Percentiles rank a stretch among this genome's conserved stretches.
Conservation (phyloP, 1,140 invertebrate genomes). For the Adelges cooleyi region DNA sequence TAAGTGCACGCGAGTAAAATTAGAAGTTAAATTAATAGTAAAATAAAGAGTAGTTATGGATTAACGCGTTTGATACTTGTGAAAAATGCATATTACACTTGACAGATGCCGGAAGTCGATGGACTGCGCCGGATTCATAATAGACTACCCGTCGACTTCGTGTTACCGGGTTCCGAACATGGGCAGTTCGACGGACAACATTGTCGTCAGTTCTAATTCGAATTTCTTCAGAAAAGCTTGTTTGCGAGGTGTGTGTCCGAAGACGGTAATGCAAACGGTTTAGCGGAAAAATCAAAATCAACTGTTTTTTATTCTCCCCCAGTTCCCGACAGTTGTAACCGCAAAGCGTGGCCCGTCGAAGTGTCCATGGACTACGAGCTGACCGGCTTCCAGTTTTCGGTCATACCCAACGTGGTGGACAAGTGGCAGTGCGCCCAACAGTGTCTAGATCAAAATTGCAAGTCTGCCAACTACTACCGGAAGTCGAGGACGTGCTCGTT, state of each 20-base stretch:
- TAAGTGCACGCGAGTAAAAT: neutral
- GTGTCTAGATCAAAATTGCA: conserved; percentile 37
- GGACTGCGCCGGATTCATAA: conserved; percentile 34
- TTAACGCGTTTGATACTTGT: too few relatives aligned
- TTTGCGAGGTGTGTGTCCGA: conserved; percentile 29
- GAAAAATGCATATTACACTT: too few relatives aligned
- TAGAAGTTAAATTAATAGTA: too few relatives aligned
- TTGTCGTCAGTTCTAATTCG: conserved; percentile 20
- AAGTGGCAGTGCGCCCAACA: conserved; percentile 39
- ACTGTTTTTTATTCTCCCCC: neutral
- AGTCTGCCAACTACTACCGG: conserved; percentile 36
- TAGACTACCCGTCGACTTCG: conserved; percentile 33
- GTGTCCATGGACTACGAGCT: conserved; percentile 39
- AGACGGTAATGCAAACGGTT: too few relatives aligned
- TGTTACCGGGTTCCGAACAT: conserved; percentile 32
- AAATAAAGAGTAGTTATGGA: too few relatives aligned
- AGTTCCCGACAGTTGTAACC: conserved; percentile 33
- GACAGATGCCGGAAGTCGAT: conserved; percentile 32
- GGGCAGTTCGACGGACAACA: conserved; percentile 25
- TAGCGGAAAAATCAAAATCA: too few relatives aligned
- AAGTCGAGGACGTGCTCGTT: conserved; percentile 37
- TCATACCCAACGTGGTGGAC: conserved; percentile 35
- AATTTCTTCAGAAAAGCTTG: conserved; percentile 34
- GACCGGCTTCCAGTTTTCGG: conserved; percentile 37
- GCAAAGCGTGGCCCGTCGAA: conserved; percentile 40